phyloP scores from a whole-genome alignment of 2,888 invertebrate genomes.

The Cheilosia impressa region DNA sequence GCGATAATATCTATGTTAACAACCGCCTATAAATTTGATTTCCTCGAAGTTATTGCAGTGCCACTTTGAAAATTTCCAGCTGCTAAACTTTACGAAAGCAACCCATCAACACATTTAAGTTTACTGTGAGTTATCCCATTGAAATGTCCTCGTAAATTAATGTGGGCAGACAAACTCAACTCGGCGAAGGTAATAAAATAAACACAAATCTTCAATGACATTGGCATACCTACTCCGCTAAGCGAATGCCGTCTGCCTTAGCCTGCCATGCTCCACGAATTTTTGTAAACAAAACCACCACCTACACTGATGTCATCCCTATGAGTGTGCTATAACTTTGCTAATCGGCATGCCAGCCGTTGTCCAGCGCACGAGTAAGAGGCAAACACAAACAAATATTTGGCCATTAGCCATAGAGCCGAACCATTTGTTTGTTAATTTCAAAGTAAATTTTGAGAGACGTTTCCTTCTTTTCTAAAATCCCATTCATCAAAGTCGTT shows the following conservation, averaged over 20 bases:
- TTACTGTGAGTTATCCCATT: neutral
- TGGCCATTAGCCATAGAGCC: constrained; percentile 36
- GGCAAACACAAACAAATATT: constrained; percentile 52
- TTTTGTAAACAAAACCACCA: constrained; percentile 42
- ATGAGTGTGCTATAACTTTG: neutral
- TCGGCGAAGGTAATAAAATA: neutral
- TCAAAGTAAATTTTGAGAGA: neutral
- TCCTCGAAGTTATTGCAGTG: neutral
- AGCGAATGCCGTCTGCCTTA: neutral
- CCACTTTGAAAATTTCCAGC: neutral
- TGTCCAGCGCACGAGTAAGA: constrained; percentile 18
- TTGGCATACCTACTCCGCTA: neutral
- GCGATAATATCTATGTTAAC: too few species aligned
- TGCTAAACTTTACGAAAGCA: neutral
- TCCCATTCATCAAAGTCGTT: constrained; percentile 7
- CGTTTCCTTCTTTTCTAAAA: neutral
- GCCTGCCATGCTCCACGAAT: neutral
- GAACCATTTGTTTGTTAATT: constrained; percentile 14
- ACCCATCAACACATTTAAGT: neutral
- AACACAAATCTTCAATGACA: neutral
- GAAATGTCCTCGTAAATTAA: neutral
- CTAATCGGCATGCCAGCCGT: constrained; percentile 1
- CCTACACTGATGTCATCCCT: constrained; percentile 44
- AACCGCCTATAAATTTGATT: neutral
- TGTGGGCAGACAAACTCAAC: neutral